phyloP scores from a whole-genome alignment of 2,797 vertebrate genomes.

The Galaxias olidus region DNA sequence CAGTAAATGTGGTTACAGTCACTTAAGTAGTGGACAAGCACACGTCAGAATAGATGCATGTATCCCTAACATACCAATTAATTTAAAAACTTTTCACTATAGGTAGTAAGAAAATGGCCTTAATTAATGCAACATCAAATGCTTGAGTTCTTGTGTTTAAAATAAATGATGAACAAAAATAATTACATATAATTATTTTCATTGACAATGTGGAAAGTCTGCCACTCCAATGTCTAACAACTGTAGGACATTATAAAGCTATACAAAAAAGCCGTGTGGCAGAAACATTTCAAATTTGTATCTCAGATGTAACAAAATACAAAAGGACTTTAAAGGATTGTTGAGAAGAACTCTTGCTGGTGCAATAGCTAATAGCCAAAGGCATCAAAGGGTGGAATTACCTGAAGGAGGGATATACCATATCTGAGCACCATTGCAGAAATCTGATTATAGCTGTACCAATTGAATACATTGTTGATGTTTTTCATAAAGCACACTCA shows the following conservation, averaged over 20 bases:
- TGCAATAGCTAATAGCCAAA: conserved; percentile 33
- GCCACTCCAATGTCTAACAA: conserved; percentile 35
- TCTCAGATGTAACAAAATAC: conserved; percentile 31
- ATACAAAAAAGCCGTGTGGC: conserved; percentile 39
- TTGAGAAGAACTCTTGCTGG: conserved; percentile 56
- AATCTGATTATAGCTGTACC: conserved; percentile 5
- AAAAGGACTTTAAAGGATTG: conserved; percentile 13
- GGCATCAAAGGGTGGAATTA: conserved; percentile 37
- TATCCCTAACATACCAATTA: conserved; percentile 50
- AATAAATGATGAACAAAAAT: too few relatives aligned
- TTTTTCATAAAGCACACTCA: too few relatives aligned
- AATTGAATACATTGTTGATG: too few relatives aligned
- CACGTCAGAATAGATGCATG: conserved; percentile 44
- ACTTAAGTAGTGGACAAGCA: conserved; percentile 52
- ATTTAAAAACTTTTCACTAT: too few relatives aligned
- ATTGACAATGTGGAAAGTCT: not conserved
- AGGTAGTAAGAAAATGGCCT: too few relatives aligned
- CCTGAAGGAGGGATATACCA: conserved; percentile 41
- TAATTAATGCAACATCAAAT: too few relatives aligned
- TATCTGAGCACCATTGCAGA: not conserved
- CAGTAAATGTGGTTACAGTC: conserved; percentile 62
- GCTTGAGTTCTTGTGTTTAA: too few relatives aligned
- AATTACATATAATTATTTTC: not conserved
- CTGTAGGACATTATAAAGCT: conserved; percentile 28
- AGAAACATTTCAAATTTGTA: conserved; percentile 36